Evolutionary conservation across 2,888 invertebrate genomes (phyloP), one percentile per base, ranked within the genome.

Genomic region (Campoletis raptor): DNA sequence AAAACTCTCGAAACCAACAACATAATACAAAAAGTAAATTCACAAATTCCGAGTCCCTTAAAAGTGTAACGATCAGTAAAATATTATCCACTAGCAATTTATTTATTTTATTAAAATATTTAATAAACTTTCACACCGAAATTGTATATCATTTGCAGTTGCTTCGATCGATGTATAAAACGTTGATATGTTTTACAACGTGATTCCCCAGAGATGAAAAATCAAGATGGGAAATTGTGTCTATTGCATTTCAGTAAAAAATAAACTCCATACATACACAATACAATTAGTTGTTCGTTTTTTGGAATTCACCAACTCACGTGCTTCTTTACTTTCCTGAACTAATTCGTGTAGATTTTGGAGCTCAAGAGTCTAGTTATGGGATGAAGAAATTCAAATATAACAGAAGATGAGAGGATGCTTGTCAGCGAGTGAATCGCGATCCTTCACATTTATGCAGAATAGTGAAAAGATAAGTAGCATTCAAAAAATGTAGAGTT

Each of bases 401-500:
- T 8, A 48, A 48, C 42, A 15, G 21, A 36, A 72, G 9, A 45
- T n/a, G 52, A n/a, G 72, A 72, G 72, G 48, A 48, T 52, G n/a
- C 9, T 69, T n/a, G 52, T 15, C 40, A 15, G 30, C 52, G n/a
- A 57, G 40, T 74, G 73, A 40, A 54, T 73, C 5, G 54, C 40
- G 7, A 36, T 36, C 18, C 36, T 45, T 76, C 24, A 52, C 21
- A 21, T 52, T 45, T 0, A 52, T 40, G 52, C 8, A 9, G 15
- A 67, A 54, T 15, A 9, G 30, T 1, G 15, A 66, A 45, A 52
- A 24, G 30, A 74, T 61, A 36, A 15, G 40, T 4, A 42, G 40
- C 40, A 64, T 52, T 52, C 4, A 52, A 40, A 67, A 78, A 78
- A 67, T 15, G 21, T 64, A 3, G n/a, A 74, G 30, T 79, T 69